These are phyloP conservation scores for Brachirus orientalis DNA, from an alignment of 2,113 vertebrate species.

Conservation along the genomic window DNA sequence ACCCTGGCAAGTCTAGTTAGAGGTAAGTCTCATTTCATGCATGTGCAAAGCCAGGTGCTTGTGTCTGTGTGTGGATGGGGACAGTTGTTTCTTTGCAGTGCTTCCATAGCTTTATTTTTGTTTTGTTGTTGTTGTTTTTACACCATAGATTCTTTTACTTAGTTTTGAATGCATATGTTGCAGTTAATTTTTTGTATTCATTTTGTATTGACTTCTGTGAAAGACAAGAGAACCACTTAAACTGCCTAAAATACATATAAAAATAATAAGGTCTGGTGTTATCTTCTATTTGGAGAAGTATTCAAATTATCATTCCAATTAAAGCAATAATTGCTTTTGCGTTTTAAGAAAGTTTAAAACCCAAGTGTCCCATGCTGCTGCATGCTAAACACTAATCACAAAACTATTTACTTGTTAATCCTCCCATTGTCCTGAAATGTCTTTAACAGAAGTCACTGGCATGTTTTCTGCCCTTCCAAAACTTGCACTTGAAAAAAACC, in stretches of 20 bases:
- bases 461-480: constrained; percentile 12
- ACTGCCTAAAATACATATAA: constrained; percentile 8
- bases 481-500: background rate
- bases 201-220: constrained; percentile 9
- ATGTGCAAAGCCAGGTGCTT: constrained; percentile 32
- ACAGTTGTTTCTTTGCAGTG: constrained; percentile 35
- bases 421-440: background rate
- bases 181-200: background rate
- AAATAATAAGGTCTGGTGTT: background rate
- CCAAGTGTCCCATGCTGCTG: background rate
- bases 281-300: background rate
- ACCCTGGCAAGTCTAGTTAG: constrained; percentile 71
- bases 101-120: constrained; percentile 13
- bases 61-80: constrained; percentile 20
- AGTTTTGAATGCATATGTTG: background rate
- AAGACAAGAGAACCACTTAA: background rate
- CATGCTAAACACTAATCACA: background rate
- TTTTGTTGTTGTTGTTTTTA: too few species aligned
- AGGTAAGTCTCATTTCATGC: constrained; percentile 77
- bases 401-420: background rate
- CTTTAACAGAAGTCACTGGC: constrained; percentile 26
- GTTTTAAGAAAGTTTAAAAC: background rate
- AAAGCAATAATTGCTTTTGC: too few species aligned
- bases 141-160: constrained; percentile 24
- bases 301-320: too few species aligned